Base-by-base conservation (phyloP, 2,113 vertebrate genomes). In the Phrynosoma platyrhinos region DNA sequence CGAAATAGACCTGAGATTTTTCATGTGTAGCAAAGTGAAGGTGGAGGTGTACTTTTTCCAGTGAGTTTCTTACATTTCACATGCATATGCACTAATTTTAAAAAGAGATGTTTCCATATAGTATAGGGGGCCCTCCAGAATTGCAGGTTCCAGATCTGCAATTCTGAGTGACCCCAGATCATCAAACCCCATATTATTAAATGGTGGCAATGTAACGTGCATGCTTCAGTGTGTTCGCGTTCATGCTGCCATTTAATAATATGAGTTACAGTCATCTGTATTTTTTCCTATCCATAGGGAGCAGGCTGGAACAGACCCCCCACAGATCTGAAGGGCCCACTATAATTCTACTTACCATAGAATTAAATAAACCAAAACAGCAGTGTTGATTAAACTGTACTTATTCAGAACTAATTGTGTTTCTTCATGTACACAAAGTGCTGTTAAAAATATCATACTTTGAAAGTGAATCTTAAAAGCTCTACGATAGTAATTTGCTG, bases 381-480 rank as follows among this genome's bases (percentile, higher is more conserved):
- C 30, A n/a, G 9, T 78, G 76, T 64, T 84, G 52, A 75, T 76
- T 78, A 55, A n/a, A 69, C 16, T 76, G 4, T 74, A 53, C 10
- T 52, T 55, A 69, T 87, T 71, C 77, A 84, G 25, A 84, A 30
- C 8, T 42, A 71, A 84, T 47, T 77, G 18, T 89, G 62, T 79
- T 53, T 85, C 40, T 69, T 88, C 62, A 25, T 53, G 16, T 79
- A 71, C 58, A 16, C 36, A 42, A 84, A 32, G 27, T 42, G 52
- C 66, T 47, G 25, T 47, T 13, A 85, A n/a, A 85, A 85, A 58
- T 36, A 1, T 20, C 75, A 40, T 58, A 42, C 21, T 69, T 78
- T 88, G 75, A 78, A 88, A 6, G 18, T 40, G 55, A 83, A 79
- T 75, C 80, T 68, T 66, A 69, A 81, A 89, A 81, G 47, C 47